These are phyloP conservation scores for Trissoscelio sp. DNA, from an alignment of 2,888 invertebrate species.

Conservation along the genomic window DNA sequence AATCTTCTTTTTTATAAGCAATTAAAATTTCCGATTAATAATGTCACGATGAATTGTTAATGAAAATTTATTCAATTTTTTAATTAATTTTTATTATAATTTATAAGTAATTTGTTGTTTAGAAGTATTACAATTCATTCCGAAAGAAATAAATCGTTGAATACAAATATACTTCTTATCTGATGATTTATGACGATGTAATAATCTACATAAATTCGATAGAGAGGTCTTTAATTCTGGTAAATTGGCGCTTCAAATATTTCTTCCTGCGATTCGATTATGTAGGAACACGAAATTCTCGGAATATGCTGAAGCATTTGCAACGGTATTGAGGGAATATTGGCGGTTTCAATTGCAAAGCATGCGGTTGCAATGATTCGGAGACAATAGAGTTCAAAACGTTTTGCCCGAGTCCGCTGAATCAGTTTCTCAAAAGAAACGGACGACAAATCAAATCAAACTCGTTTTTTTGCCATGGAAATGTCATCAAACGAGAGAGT, in stretches of 20 bases:
- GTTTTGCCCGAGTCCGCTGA: constrained; percentile 23
- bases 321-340: constrained; percentile 34
- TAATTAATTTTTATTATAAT: no score
- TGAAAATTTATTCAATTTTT: no score
- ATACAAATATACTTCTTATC: no score
- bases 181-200: background rate
- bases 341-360: constrained; percentile 29
- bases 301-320: constrained; percentile 30
- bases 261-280: constrained; percentile 23
- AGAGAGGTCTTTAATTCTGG: background rate
- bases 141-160: background rate
- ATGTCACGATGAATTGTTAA: no score
- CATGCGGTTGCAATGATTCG: constrained; percentile 36
- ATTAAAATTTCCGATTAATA: no score
- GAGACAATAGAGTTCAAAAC: constrained; percentile 25
- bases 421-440: constrained; percentile 17
- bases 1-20: no score
- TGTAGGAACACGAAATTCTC: constrained; percentile 5
- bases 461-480: background rate
- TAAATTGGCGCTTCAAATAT: constrained; percentile 5
- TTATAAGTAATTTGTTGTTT: no score
- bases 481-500: constrained; percentile 6
- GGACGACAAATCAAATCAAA: constrained; percentile 10
- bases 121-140: no score
- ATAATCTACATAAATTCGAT: background rate